Base-by-base conservation (phyloP, 2,888 invertebrate genomes). In the Cosmorhoe ocellata region DNA sequence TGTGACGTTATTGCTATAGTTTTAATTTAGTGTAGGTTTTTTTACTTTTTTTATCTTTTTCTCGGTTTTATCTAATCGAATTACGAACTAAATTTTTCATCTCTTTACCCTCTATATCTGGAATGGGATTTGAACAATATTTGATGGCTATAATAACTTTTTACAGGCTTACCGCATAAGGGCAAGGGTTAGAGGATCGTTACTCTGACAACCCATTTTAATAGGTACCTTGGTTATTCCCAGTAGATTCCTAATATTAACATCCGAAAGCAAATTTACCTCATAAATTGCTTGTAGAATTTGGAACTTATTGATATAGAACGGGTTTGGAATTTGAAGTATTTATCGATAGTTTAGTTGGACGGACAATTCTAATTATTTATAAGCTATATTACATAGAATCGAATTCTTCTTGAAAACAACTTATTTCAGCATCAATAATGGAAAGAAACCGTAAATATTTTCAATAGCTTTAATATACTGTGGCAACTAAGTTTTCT, bases 221-320 rank as follows among this genome's bases (percentile, higher is more conserved):
- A 81, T 76, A 70, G 63, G 64, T 62, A 24, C 24, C 26, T 31
- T 24, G 10, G 33, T 42, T 42, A 58, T 52, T 72, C 71, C 69
- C 70, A 54, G 58, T 64, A 69, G 72, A 69, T 74, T 74, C 66
- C 75, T 74, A 79, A 75, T 77, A 76, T 71, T 3, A 71, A 71
- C 64, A 71, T 66, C 51, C 46, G 57, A 62, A 58, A 61, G 54
- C 56, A 67, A 63, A 69, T 69, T 41, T 37, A 48, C 24, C 7
- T 59, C 57, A 61, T 63, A 67, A 63, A 56, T 62, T 34, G 48
- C 53, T 58, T 61, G 62, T 64, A 52, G 33, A 56, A 59, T 58
- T 61, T 42, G 59, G 49, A n/a, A n/a, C n/a, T n/a, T 60, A 58
- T 51, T 60, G 56, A 64, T 40, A 24, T 33, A n/a, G 18, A 18